These are phyloP conservation scores for Simalia tracyae DNA, from an alignment of 2,797 vertebrate species.

Conservation along the genomic window DNA sequence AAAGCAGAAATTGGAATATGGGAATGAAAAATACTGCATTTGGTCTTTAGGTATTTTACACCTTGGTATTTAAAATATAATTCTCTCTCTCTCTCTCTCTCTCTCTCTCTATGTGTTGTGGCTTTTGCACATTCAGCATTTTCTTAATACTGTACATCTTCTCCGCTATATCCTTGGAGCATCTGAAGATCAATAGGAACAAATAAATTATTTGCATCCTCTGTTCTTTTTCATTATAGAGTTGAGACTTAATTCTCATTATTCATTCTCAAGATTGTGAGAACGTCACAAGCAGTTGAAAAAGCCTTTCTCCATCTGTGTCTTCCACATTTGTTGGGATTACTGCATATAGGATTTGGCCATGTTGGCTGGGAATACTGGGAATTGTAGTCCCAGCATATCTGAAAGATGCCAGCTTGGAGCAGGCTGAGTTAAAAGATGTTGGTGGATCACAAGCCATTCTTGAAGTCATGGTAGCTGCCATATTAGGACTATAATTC, in stretches of 20 bases:
- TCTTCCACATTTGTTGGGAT: background rate
- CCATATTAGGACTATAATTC: background rate
- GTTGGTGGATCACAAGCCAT: background rate
- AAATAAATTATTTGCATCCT: background rate
- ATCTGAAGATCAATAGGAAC: background rate
- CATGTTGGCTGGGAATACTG: background rate
- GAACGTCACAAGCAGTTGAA: background rate
- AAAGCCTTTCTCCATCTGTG: background rate
- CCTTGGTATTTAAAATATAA: background rate
- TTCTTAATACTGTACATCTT: no score
- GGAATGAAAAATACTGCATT: background rate
- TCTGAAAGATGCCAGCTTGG: background rate
- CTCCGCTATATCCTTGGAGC: no score
- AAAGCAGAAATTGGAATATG: background rate
- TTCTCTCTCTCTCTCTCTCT: background rate
- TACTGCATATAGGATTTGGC: background rate
- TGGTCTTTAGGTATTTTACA: background rate
- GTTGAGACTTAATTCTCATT: background rate
- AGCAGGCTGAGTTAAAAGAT: background rate
- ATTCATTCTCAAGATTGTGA: background rate
- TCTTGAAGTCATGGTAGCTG: background rate
- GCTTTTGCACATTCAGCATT: background rate
- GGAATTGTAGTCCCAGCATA: background rate
- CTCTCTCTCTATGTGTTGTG: background rate
- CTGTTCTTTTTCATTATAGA: background rate